Evolutionary conservation across 2,797 vertebrate species (phyloP).

Genomic region (Iguana delicatissima): DNA sequence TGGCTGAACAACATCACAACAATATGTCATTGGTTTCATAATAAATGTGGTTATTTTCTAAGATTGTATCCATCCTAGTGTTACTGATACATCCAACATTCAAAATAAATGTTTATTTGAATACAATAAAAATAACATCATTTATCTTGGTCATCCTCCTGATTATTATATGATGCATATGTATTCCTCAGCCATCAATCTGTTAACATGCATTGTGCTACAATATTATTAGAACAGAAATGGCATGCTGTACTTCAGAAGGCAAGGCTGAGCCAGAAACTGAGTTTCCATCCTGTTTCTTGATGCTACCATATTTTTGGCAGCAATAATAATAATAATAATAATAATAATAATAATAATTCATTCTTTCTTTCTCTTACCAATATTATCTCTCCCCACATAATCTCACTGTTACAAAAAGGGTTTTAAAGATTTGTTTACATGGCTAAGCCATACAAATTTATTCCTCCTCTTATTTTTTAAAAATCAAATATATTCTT

Average conservation of each 20-base stretch:
- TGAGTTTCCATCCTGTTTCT: neutral
- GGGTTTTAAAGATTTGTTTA: neutral
- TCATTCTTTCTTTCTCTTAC: neutral
- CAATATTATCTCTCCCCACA: neutral
- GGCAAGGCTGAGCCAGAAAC: neutral
- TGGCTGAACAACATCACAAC: neutral
- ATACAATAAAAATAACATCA: slow-evolving; percentile 15
- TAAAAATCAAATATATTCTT: neutral
- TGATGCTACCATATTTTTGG: neutral
- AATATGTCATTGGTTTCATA: neutral
- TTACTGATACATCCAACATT: slow-evolving; percentile 29
- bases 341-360: fast-evolving
- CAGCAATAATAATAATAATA: neutral
- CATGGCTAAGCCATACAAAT: neutral
- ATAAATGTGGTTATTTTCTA: slow-evolving; percentile 7
- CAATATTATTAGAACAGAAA: slow-evolving; percentile 34
- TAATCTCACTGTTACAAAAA: neutral
- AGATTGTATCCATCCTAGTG: neutral
- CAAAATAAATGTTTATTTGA: slow-evolving; percentile 49
- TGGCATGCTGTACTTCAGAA: neutral
- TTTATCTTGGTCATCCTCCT: slow-evolving; percentile 34
- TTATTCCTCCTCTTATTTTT: neutral
- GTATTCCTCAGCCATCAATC: neutral
- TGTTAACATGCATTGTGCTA: neutral
- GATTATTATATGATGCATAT: slow-evolving; percentile 11